Evolutionary conservation across 2,888 invertebrate genomes (phyloP), one percentile per base, ranked within the genome.

Genomic region (Nephrotoma guestfalica): DNA sequence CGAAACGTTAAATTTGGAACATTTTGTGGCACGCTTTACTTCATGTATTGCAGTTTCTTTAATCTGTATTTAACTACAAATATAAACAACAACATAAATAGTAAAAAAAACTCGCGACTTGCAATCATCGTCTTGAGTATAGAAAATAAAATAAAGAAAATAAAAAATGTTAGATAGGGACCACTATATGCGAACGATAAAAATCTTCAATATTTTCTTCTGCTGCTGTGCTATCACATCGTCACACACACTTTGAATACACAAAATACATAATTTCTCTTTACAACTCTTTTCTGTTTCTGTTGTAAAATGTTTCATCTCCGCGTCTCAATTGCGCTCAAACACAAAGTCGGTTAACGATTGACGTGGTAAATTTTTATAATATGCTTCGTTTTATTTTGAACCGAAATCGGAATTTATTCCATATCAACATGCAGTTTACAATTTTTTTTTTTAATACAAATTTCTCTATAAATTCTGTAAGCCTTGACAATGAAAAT

Each of bases 381-480:
- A 30, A 30, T 30, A 30, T 71, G 18, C 71, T 18, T 71, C 71
- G 30, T 71, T 43, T 30, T 51, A 51, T 71, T 71, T 30, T 11
- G 9, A 71, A 71, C 30, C 71, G 71, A 71, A 71, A 71, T 71
- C 71, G 71, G 71, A 18, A 71, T 71, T 71, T 71, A 71, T 71
- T 71, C 30, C 71, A 71, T 71, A 71, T 71, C 71, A 71, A 30
- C 71, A 71, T 71, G 71, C 71, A 71, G 71, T 71, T 71, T 30
- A 71, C 71, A 71, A 30, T 71, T 71, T 71, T 71, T 71, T 71
- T 71, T 71, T 71, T 30, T 30, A 11, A 40, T 47, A 86, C 13
- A 86, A 85, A 91, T 91, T 91, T 91, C 91, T 91, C 91, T 91
- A 91, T 92, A 92, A 91, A 91, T 90, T 90, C 89, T 88, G 89